These are phyloP conservation scores for Danio choprae DNA, from an alignment of 2,797 vertebrate species.

Conservation along the genomic window DNA sequence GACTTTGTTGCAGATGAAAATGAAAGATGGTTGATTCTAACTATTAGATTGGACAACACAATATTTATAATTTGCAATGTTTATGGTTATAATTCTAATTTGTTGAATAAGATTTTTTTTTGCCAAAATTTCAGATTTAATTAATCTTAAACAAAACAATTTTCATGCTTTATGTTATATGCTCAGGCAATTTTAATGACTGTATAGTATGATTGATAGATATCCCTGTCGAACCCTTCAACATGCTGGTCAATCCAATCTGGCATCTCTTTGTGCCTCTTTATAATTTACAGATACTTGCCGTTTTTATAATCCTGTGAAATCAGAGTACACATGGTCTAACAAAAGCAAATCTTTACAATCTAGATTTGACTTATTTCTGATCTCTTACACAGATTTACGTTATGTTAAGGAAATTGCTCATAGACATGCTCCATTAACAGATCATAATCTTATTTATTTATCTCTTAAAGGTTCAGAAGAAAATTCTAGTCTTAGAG, in stretches of 20 bases:
- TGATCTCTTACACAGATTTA: background rate
- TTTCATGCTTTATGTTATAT: background rate
- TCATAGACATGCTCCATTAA: background rate
- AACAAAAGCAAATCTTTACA: slow-evolving; percentile 14
- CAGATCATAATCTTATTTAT: background rate
- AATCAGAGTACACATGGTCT: background rate
- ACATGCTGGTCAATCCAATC: background rate
- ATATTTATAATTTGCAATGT: too few species aligned
- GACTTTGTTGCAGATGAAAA: too few species aligned
- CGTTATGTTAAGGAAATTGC: slow-evolving; percentile 4
- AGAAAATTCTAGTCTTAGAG: background rate
- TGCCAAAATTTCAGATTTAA: background rate
- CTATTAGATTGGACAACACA: too few species aligned
- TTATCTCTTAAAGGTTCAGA: background rate
- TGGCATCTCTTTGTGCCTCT: background rate
- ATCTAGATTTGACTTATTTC: background rate
- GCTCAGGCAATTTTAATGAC: background rate
- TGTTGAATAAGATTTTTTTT: too few species aligned
- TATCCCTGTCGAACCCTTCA: background rate
- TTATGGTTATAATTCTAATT: too few species aligned
- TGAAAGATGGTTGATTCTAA: too few species aligned
- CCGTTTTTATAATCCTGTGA: background rate
- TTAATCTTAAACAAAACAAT: background rate
- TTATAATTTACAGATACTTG: background rate
- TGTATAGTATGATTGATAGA: background rate